phyloP scores from a whole-genome alignment of 1,140 invertebrate genomes.

The Leptonema lineaticorne region DNA sequence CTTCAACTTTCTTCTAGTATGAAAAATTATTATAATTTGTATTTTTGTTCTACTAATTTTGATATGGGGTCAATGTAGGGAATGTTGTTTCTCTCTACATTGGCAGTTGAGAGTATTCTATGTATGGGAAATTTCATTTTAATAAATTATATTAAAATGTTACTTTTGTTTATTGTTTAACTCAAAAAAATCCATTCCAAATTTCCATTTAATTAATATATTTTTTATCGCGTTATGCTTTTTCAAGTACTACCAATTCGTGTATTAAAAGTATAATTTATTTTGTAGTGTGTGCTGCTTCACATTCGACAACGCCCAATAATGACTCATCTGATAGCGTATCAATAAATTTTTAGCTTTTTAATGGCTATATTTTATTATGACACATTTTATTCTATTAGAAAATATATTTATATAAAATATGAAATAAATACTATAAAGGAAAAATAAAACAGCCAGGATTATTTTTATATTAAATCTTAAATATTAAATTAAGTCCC shows the following conservation, averaged over 20 bases:
- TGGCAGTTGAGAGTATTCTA: constrained; percentile 38
- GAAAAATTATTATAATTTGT: constrained; percentile 14
- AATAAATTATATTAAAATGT: constrained; percentile 43
- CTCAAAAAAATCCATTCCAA: no score
- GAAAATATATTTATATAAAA: no score
- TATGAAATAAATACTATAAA: no score
- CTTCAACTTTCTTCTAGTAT: neutral
- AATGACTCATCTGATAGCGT: neutral
- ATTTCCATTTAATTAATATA: no score
- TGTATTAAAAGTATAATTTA: no score
- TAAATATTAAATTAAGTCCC: neutral
- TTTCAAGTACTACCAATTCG: no score
- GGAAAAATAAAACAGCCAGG: no score
- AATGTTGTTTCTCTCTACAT: constrained; percentile 37
- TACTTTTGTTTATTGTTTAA: constrained; percentile 22
- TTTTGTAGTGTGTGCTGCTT: neutral
- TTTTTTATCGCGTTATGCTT: no score
- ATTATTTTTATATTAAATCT: neutral
- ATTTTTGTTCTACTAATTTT: constrained; percentile 39
- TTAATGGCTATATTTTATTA: no score
- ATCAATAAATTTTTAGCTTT: no score
- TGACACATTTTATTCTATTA: no score
- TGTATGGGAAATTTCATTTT: constrained; percentile 42
- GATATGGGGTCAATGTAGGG: constrained; percentile 34
- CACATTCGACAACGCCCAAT: neutral